Evolutionary conservation across 2,888 invertebrate genomes (phyloP), one percentile per base, ranked within the genome.

Genomic region (Amphipoea oculea): DNA sequence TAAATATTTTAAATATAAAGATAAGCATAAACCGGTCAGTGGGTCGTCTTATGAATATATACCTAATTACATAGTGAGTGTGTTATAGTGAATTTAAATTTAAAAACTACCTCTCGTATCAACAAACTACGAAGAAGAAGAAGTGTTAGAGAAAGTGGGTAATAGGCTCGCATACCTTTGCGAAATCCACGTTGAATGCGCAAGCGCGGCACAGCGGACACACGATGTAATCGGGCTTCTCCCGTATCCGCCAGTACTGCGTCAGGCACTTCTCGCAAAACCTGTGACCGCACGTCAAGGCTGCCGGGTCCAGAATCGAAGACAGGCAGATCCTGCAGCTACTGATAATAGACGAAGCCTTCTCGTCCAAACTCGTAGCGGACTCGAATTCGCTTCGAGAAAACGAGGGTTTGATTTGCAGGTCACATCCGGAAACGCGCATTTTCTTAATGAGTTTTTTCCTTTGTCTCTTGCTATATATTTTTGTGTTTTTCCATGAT

Each of bases 251-350:
- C 93, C 95, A 94, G 81, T 95, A 95, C 63, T 89, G 89, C 45
- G 90, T 86, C 20, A 95, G 82, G 82, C 96, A 96, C 14, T 80
- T 85, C 83, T 94, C 93, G 76, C 96, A 96, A 84, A 95, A 96
- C 73, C 89, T 91, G 85, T 96, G 96, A 2, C 95, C 95, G 84
- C 96, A 96, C 3, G 92, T 91, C 60, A 95, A 86, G 0, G 85
- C 84, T 2, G 94, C 94, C 0, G 95, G 94, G 40, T 92, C 89
- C 36, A 90, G 83, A 14, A 95, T 90, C 7, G 89, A 85, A 0
- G 95, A 95, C 51, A 96, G 82, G 75, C 96, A 96, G 75, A 96
- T 96, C 67, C 94, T 90, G 82, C 96, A 96, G 63, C 91, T 93
- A 72, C 91, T 93, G 9, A 85, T 42, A 3, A 85, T 82, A 11